Evolutionary conservation across 2,797 vertebrate species (phyloP).

Genomic region (Micrastur ruficollis): DNA sequence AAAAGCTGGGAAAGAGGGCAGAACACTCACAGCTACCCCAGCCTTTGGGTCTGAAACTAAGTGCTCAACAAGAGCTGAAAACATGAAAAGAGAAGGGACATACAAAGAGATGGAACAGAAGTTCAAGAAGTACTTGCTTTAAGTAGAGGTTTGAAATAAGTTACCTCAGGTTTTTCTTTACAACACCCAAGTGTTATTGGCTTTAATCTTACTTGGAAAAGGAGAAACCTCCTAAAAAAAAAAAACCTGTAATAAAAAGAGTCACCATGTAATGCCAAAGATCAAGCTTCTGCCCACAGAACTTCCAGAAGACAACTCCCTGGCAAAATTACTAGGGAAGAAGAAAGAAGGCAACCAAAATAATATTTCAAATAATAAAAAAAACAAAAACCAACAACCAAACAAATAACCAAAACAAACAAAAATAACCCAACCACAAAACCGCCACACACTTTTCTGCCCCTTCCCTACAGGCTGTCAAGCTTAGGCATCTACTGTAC

Average conservation of each 20-base stretch:
- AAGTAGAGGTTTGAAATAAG: background rate
- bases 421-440: background rate
- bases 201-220: background rate
- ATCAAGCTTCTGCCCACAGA: background rate
- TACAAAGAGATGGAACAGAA: background rate
- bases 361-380: background rate
- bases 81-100: background rate
- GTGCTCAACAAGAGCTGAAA: background rate
- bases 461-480: background rate
- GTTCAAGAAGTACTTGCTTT: background rate
- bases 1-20: background rate
- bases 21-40: background rate
- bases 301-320: background rate
- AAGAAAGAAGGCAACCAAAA: background rate
- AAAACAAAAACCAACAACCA: background rate
- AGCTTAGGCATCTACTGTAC: background rate
- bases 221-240: background rate
- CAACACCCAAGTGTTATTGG: background rate
- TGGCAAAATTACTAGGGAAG: background rate
- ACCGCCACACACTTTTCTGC: background rate
- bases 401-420: background rate
- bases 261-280: fast-evolving
- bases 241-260: background rate
- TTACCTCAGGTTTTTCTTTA: background rate
- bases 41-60: background rate